phyloP scores from a whole-genome alignment of 2,113 vertebrate genomes.

The Oryzias javanicus region DNA sequence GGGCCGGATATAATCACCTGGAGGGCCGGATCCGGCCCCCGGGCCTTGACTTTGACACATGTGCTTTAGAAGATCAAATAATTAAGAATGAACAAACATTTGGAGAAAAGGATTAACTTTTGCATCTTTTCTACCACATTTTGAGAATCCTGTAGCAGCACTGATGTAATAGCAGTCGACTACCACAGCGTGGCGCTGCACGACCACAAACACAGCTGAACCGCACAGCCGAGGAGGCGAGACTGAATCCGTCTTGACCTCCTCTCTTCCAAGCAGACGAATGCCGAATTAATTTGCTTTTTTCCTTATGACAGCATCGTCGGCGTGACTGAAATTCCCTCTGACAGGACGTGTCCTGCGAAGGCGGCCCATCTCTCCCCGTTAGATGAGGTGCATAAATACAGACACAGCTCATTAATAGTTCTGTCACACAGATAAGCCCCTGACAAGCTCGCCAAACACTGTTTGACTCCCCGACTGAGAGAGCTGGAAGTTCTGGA shows the following conservation, averaged over 20 bases:
- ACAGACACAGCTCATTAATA: slow-evolving; percentile 72
- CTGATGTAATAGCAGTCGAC: slow-evolving; percentile 21
- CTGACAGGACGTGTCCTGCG: slow-evolving; percentile 61
- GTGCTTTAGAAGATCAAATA: too few species aligned
- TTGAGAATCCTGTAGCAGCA: too few species aligned
- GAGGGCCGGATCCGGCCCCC: too few species aligned
- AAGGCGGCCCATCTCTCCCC: slow-evolving; percentile 63
- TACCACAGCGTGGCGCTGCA: slow-evolving; percentile 65
- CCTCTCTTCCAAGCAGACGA: slow-evolving; percentile 70
- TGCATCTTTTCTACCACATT: too few species aligned
- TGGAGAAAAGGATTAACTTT: too few species aligned
- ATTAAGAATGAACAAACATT: too few species aligned
- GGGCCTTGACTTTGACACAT: too few species aligned
- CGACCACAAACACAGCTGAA: slow-evolving; percentile 33
- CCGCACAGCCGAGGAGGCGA: slow-evolving; percentile 19
- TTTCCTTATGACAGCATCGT: slow-evolving; percentile 61
- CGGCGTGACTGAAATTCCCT: slow-evolving; percentile 58
- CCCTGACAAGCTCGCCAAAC: slow-evolving; percentile 45
- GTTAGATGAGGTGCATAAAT: slow-evolving; percentile 73
- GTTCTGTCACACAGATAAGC: slow-evolving; percentile 71
- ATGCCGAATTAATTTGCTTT: slow-evolving; percentile 70
- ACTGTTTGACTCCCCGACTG: slow-evolving; percentile 39
- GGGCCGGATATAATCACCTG: too few species aligned
- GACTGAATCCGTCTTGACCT: slow-evolving; percentile 43
- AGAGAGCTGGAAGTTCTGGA: slow-evolving; percentile 4